phyloP scores from a whole-genome alignment of 2,797 vertebrate species.

The Mus caroli region DNA sequence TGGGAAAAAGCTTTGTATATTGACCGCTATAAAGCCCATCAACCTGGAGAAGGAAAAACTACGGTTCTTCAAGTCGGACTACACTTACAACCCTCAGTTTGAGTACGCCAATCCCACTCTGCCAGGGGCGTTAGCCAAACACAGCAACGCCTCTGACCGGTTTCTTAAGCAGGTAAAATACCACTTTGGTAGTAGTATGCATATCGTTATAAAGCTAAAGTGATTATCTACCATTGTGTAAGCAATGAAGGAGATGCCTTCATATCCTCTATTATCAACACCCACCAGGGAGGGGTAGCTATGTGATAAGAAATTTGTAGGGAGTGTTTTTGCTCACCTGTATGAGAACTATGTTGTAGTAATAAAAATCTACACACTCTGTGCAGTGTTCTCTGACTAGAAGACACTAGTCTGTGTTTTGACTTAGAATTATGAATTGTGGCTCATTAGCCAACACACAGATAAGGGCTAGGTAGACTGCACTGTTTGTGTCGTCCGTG shows the following conservation, averaged over 20 bases:
- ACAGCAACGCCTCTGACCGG: conserved; percentile 92
- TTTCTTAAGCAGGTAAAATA: conserved; percentile 95
- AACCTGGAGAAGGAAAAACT: conserved; percentile 95
- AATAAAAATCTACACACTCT: not conserved
- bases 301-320: not conserved
- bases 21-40: conserved; percentile 95
- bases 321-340: not conserved
- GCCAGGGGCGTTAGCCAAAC: conserved; percentile 90
- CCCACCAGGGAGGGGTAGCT: not conserved
- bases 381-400: not conserved
- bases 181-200: not conserved
- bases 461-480: not conserved
- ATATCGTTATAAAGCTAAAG: not conserved
- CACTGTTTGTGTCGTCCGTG: not conserved
- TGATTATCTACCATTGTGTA: not conserved
- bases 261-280: not conserved
- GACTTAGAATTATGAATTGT: not conserved
- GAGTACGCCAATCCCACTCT: conserved; percentile 93
- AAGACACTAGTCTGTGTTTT: not conserved
- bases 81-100: conserved; percentile 95
- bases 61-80: conserved; percentile 94
- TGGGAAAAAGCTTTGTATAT: conserved; percentile 92
- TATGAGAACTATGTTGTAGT: not conserved
- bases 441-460: not conserved
- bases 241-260: not conserved